Base-by-base conservation (phyloP, 2,113 vertebrate species). In the Cyanoderma ruficeps region DNA sequence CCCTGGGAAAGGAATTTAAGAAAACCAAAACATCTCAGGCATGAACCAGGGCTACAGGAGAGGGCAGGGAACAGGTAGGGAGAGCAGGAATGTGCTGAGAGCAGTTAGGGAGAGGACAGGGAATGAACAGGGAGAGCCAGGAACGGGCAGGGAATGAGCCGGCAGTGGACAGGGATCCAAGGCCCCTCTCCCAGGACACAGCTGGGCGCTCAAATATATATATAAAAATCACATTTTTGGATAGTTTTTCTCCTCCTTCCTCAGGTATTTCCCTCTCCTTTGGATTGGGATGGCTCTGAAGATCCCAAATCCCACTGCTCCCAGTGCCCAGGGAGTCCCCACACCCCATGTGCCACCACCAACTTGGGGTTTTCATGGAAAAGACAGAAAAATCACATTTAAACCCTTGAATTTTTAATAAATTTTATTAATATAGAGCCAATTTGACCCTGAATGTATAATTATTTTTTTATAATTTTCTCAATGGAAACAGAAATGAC, bases 171-270 rank as follows among this genome's bases (percentile, higher is more conserved):
- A 64, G 69, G 27, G 33, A 41, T 33, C 7, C 37, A 35, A 19
- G 27, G 22, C 8, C 18, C 8, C 55, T 39, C 27, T 59, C 46
- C 31, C 35, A 20, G 39, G 11, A 37, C 14, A 19, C 7, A 35
- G 7, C 25, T 1, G 1, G 21, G 9, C 0, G 0, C 27, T 27
- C 7, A 16, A 5, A 37, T 23, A 7, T 2, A 22, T 17, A 25
- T 46, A 24, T 13, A 24, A 47, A 88, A 57, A 1, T 23, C 33
- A 1, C 18, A 23, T 27, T 74, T 81, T 50, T 4, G 10, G 35
- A 12, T 23, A 3, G 0, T 35, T 68, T 56, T 42, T 13, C 11
- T 5, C 5, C 22, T 44, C 18, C 1, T 41, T 16, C 20, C 39
- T 28, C 35, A 8, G 17, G 13, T 7, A 2, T 63, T 76, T 42